Evolutionary conservation across 2,888 invertebrate genomes (phyloP).

Genomic region (Clostera curtula): DNA sequence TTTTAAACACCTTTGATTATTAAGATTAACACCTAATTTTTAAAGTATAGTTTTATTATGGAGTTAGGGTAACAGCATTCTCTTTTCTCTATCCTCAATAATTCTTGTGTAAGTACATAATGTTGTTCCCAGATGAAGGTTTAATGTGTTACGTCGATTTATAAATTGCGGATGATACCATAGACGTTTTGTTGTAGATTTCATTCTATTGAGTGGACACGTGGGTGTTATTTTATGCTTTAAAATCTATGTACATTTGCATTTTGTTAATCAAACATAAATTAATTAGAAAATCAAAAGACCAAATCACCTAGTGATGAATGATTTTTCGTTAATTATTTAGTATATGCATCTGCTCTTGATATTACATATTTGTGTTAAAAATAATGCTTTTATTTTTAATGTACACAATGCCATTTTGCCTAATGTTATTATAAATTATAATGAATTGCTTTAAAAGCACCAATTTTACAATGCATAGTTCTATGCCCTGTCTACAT

Average conservation of each 20-base stretch:
- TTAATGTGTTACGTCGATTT: conserved; percentile 17
- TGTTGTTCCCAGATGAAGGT: conserved; percentile 17
- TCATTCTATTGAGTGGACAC: conserved; percentile 24
- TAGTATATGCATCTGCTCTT: conserved; percentile 63
- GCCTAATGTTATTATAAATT: conserved; percentile 75
- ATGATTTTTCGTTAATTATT: conserved; percentile 50
- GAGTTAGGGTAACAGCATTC: conserved; percentile 53
- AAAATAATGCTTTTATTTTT: conserved; percentile 71
- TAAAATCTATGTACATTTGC: conserved; percentile 49
- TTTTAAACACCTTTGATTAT: conserved; percentile 53
- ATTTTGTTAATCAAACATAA: conserved; percentile 48
- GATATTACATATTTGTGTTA: conserved; percentile 72
- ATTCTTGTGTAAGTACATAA: conserved; percentile 27
- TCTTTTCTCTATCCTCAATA: conserved; percentile 36
- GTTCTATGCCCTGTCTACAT: conserved; percentile 74
- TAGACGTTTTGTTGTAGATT: conserved; percentile 30
- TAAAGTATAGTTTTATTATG: conserved; percentile 51
- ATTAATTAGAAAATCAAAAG: conserved; percentile 42
- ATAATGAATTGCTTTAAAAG: conserved; percentile 74
- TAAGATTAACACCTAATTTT: conserved; percentile 58
- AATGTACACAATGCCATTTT: conserved; percentile 74
- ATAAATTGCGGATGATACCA: conserved; percentile 20
- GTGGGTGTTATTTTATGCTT: conserved; percentile 38
- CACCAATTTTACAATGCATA: conserved; percentile 75
- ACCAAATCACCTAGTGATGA: conserved; percentile 71